Evolutionary conservation across 2,888 invertebrate species (phyloP).

Genomic region (Nymphalis polychloros): DNA sequence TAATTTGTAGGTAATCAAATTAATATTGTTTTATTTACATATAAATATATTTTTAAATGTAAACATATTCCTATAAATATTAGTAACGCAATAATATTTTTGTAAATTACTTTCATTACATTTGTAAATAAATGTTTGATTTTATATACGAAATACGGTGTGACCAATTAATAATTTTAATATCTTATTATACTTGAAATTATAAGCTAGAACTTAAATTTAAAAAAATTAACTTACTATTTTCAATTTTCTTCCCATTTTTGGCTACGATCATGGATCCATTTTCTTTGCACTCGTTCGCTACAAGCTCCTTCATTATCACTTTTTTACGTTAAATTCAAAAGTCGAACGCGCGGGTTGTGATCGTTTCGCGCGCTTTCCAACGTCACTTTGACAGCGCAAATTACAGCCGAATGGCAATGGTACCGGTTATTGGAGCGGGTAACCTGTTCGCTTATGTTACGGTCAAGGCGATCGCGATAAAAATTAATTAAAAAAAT

Average conservation of each 20-base stretch:
- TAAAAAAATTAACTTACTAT: slow-evolving; percentile 52
- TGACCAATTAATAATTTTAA: no score
- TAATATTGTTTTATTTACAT: no score
- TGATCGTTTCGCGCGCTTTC: slow-evolving; percentile 62
- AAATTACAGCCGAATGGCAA: slow-evolving; percentile 51
- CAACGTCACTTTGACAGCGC: slow-evolving; percentile 73
- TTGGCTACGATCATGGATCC: slow-evolving; percentile 57
- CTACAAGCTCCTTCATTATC: slow-evolving; percentile 73
- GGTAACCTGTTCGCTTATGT: slow-evolving; percentile 51
- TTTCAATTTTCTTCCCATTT: slow-evolving; percentile 63
- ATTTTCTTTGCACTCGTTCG: slow-evolving; percentile 56
- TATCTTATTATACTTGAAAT: no score
- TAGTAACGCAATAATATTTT: no score
- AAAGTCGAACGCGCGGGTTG: slow-evolving; percentile 20
- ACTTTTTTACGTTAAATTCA: slow-evolving; percentile 26
- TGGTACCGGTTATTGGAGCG: slow-evolving; percentile 55
- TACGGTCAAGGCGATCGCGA: slow-evolving; percentile 67
- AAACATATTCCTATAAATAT: no score
- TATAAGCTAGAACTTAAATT: no score
- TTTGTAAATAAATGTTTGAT: no score
- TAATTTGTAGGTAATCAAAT: no score
- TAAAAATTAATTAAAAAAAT: slow-evolving; percentile 32
- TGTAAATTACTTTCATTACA: no score
- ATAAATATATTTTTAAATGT: no score
- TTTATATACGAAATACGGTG: no score